These are phyloP conservation scores for Clistopyga incitator DNA, from an alignment of 2,888 invertebrate species.

Conservation along the genomic window DNA sequence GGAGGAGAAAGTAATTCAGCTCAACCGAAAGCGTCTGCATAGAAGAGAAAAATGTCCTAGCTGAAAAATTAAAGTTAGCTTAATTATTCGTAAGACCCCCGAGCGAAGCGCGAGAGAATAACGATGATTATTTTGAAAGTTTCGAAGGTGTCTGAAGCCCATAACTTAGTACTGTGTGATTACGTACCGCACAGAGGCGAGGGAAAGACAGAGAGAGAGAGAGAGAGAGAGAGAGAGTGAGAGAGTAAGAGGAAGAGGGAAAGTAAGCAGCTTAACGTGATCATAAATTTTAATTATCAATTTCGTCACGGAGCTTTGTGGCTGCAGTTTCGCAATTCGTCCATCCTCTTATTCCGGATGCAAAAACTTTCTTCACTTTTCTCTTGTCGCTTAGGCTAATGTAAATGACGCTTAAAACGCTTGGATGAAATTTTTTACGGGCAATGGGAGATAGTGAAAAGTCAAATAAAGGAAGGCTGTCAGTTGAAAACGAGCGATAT, in stretches of 20 bases:
- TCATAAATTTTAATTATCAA: constrained; percentile 77
- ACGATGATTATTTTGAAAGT: constrained; percentile 69
- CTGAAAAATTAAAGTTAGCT: constrained; percentile 38
- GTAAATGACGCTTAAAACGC: neutral
- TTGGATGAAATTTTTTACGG: neutral
- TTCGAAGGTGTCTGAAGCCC: constrained; percentile 53
- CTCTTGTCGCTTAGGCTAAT: neutral
- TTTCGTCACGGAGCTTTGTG: constrained; percentile 62
- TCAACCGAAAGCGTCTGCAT: neutral
- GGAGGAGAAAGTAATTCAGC: neutral
- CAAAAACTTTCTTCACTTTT: constrained; percentile 13
- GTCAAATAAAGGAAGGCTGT: too few species aligned
- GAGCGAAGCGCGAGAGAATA: constrained; percentile 11
- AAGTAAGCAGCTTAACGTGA: constrained; percentile 69
- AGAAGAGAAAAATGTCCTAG: constrained; percentile 15
- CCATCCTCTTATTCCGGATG: constrained; percentile 35
- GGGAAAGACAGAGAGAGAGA: neutral
- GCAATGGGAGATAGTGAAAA: neutral
- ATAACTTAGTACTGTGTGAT: constrained; percentile 46
- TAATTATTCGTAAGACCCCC: constrained; percentile 67
- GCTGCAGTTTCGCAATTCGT: constrained; percentile 33
- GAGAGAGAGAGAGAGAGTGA: too few species aligned
- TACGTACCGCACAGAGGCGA: constrained; percentile 34
- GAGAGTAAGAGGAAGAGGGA: neutral
- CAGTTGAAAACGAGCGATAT: too few species aligned